A percentile compares a stretch with the other conserved stretches of the same genome.
These are phyloP conservation scores for Oophaga sylvatica DNA, from an alignment of 2,797 vertebrate genomes.

Conservation along the genomic window DNA sequence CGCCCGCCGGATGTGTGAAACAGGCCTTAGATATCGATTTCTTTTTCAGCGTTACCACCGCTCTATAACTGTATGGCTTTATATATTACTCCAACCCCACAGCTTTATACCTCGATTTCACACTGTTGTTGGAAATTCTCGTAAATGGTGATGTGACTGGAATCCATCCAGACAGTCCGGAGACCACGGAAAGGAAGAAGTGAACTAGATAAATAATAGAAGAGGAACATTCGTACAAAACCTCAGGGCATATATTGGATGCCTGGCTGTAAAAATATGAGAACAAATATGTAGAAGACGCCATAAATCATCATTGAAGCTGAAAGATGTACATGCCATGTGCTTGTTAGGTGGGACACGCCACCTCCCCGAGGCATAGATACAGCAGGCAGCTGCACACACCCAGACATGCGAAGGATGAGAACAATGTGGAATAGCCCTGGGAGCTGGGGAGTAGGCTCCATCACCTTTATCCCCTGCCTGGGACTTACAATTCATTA, in stretches of 20 bases:
- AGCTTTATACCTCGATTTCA: not conserved
- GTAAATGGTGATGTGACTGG: not conserved
- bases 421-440: constrained; percentile 34
- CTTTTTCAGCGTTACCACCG: not conserved
- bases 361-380: constrained; percentile 17
- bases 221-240: not conserved
- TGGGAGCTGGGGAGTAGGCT: not conserved
- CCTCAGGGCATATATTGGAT: constrained; percentile 20
- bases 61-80: not conserved
- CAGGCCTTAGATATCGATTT: not conserved
- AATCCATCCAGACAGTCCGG: not conserved
- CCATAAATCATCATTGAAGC: constrained; percentile 29
- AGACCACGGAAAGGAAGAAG: constrained; percentile 24
- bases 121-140: not conserved
- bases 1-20: no score
- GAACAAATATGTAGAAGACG: constrained; percentile 29
- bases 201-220: not conserved
- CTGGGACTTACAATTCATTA: constrained; percentile 24
- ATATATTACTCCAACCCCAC: not conserved
- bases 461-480: constrained; percentile 6
- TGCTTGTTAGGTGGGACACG: constrained; percentile 24
- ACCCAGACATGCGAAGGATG: constrained; percentile 37
- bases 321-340: constrained; percentile 28
- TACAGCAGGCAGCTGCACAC: not conserved
- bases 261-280: constrained; percentile 9